These are phyloP conservation scores for Spongilla lacustris DNA, from an alignment of 37 sponge, comb jelly and placozoan genomes.

Conservation along the genomic window DNA sequence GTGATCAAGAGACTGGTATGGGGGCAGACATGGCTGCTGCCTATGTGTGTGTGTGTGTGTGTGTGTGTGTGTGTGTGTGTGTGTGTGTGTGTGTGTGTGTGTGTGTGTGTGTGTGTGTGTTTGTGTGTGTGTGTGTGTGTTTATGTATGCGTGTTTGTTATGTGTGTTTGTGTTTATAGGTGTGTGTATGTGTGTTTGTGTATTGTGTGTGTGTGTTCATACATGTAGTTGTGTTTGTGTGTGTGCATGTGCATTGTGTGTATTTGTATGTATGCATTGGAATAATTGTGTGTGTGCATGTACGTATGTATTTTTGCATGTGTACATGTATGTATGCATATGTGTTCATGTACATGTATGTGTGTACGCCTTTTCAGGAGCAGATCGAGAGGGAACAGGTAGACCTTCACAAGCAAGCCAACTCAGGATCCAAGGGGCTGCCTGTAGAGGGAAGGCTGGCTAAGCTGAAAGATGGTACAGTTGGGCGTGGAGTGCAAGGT, in stretches of 20 bases:
- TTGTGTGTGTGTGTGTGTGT: background rate
- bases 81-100: background rate
- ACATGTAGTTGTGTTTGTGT: too few species aligned
- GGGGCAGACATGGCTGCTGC: background rate
- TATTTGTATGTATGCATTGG: background rate
- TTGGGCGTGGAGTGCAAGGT: background rate
- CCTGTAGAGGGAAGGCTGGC: background rate
- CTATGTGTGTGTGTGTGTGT: too few species aligned
- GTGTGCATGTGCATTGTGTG: too few species aligned
- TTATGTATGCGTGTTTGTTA: background rate
- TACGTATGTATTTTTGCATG: background rate
- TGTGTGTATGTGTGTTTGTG: too few species aligned
- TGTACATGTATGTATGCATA: background rate
- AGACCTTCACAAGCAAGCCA: slow-evolving; percentile 5
- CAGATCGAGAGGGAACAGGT: slow-evolving; percentile 10
- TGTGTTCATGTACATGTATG: background rate
- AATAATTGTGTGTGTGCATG: background rate
- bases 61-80: background rate
- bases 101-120: background rate
- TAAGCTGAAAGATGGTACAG: background rate
- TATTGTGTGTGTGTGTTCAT: background rate
- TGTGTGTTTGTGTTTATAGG: too few species aligned
- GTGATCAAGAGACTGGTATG: slow-evolving; percentile 69
- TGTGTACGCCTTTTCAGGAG: slow-evolving; percentile 4
- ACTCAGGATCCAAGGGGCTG: background rate